Evolutionary conservation across 2,888 invertebrate species (phyloP), one percentile per base, ranked within the genome.

Genomic region (Nudaria mundana): DNA sequence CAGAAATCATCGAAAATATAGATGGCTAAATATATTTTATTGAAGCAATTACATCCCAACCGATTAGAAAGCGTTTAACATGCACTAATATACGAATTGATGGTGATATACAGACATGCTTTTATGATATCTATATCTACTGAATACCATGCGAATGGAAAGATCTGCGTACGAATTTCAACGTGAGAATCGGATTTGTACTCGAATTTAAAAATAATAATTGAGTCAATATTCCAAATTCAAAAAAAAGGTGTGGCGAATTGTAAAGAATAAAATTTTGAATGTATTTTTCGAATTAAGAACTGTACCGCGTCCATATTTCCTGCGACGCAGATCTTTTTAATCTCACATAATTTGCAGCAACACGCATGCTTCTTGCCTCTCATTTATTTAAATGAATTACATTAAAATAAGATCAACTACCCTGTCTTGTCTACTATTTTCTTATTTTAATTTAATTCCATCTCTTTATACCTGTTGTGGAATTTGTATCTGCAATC

Each of bases 401-500:
- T 83, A 85, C 71, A 83, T 86, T 82, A 86, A 87, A 87, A 86
- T 86, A 87, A 87, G 85, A 78, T 69, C 59, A 61, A 62, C 62
- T 67, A 63, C 61, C 56, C 61, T 53, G 56, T 50, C 63, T 68
- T 61, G 60, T 61, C 60, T 64, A 64, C 66, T 59, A 61, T 66
- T 56, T 71, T 74, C 83, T 85, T 87, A 83, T 84, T 86, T 88
- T 84, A 83, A 86, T 81, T 85, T 84, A 83, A 85, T 81, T 81
- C 84, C 69, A 66, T 54, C 59, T 53, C 52, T 71, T 80, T 81
- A 82, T 93, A 95, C 95, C 95, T 95, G 94, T 95, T 95, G 91
- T 95, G 95, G 92, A 95, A 95, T 92, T 95, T 95, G 93, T 95
- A 95, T 91, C 95, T 93, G 92, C 96, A 97, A 92, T 97, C 97